Evolutionary conservation across 2,797 vertebrate genomes (phyloP).

Genomic region (Loris lydekkerianus): DNA sequence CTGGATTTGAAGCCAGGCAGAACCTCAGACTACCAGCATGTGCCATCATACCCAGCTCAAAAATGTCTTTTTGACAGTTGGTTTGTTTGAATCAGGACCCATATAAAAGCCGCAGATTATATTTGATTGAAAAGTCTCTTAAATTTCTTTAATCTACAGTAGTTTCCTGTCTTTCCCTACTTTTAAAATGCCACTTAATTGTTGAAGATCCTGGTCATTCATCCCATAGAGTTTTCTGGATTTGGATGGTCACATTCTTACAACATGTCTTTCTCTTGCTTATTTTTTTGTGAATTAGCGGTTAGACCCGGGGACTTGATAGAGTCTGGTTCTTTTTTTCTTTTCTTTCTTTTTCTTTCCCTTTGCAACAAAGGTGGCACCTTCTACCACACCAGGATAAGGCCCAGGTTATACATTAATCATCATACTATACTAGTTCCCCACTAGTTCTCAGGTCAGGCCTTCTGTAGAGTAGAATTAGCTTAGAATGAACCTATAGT

Average conservation of each 20-base stretch:
- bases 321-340: not conserved
- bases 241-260: not conserved
- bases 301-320: not conserved
- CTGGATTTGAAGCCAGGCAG: not conserved
- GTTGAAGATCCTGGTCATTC: not conserved
- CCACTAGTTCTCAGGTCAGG: not conserved
- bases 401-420: not conserved
- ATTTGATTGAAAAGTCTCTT: not conserved
- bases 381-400: not conserved
- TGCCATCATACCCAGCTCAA: not conserved
- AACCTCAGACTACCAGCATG: not conserved
- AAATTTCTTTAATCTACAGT: not conserved
- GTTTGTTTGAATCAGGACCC: constrained; percentile 10
- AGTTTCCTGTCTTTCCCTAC: not conserved
- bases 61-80: not conserved
- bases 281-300: not conserved
- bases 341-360: too few relatives aligned
- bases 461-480: not conserved
- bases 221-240: not conserved
- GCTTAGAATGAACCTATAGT: not conserved
- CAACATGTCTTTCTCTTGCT: not conserved
- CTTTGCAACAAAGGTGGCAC: not conserved
- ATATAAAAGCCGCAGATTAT: not conserved
- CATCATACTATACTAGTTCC: not conserved
- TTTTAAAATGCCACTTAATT: constrained; percentile 13